These are phyloP conservation scores for Stigmatopora argus DNA, from an alignment of 2,113 vertebrate species.

Conservation along the genomic window DNA sequence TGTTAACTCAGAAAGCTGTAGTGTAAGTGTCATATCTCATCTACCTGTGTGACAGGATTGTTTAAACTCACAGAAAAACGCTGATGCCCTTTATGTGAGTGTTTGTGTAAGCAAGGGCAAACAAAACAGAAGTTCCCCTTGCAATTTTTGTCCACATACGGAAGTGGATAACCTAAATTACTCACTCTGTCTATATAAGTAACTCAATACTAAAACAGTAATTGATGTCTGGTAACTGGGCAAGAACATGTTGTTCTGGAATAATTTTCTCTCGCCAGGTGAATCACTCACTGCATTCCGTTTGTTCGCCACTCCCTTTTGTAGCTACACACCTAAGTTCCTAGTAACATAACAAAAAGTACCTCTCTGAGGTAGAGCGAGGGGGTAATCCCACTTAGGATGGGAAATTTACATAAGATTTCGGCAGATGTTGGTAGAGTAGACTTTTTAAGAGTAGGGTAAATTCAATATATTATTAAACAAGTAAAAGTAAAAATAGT, in stretches of 20 bases:
- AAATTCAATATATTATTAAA: too few relatives aligned
- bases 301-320: neutral
- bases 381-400: too few relatives aligned
- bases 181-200: neutral
- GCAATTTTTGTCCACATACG: neutral
- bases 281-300: constrained; percentile 25
- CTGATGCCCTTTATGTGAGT: neutral
- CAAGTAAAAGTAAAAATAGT: too few relatives aligned
- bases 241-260: constrained; percentile 1
- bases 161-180: too few relatives aligned
- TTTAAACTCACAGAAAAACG: neutral
- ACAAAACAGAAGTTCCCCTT: neutral
- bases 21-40: constrained; percentile 18
- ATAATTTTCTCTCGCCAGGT: constrained; percentile 1
- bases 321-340: constrained; percentile 20
- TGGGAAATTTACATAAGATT: too few relatives aligned
- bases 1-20: constrained; percentile 8
- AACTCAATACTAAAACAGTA: neutral
- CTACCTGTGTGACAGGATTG: constrained; percentile 1
- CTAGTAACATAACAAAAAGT: constrained; percentile 4
- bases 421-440: too few relatives aligned
- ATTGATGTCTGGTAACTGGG: neutral
- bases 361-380: neutral
- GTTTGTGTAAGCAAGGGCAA: constrained; percentile 1
- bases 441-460: too few relatives aligned